phyloP scores from a whole-genome alignment of 2,113 vertebrate species.

The Podocnemis expansa region DNA sequence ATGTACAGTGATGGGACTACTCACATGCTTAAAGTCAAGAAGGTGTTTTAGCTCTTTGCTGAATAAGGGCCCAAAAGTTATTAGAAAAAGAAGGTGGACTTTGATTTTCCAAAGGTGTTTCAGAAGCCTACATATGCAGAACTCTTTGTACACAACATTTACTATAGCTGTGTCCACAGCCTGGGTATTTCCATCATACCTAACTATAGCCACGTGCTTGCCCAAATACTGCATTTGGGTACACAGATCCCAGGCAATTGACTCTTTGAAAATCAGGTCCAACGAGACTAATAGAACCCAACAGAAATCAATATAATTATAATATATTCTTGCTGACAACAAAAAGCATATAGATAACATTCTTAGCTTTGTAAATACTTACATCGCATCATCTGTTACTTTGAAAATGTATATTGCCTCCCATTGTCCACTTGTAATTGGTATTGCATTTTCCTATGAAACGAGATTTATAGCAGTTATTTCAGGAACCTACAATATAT shows the following conservation, averaged over 20 bases:
- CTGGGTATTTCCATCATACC: not conserved
- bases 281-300: not conserved
- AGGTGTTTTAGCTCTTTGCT: not conserved
- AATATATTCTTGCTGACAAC: slow-evolving; percentile 46
- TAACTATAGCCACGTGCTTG: not conserved
- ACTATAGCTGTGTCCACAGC: not conserved
- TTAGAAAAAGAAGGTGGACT: not conserved
- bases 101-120: slow-evolving; percentile 23
- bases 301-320: not conserved
- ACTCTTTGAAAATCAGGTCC: not conserved
- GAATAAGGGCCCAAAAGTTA: not conserved
- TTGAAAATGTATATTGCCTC: slow-evolving; percentile 95
- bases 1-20: not conserved
- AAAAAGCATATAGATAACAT: slow-evolving; percentile 47
- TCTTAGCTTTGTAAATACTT: slow-evolving; percentile 68
- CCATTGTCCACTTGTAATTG: slow-evolving; percentile 93
- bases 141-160: not conserved
- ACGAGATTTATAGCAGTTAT: slow-evolving; percentile 63
- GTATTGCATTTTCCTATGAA: slow-evolving; percentile 86
- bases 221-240: not conserved
- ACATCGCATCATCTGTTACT: slow-evolving; percentile 93
- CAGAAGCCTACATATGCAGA: not conserved
- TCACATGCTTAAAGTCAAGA: not conserved
- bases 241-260: not conserved
- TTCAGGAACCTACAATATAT: slow-evolving; percentile 47